Conservation (phyloP, 2,113 vertebrate genomes). For the Anthoscopus minutus region DNA sequence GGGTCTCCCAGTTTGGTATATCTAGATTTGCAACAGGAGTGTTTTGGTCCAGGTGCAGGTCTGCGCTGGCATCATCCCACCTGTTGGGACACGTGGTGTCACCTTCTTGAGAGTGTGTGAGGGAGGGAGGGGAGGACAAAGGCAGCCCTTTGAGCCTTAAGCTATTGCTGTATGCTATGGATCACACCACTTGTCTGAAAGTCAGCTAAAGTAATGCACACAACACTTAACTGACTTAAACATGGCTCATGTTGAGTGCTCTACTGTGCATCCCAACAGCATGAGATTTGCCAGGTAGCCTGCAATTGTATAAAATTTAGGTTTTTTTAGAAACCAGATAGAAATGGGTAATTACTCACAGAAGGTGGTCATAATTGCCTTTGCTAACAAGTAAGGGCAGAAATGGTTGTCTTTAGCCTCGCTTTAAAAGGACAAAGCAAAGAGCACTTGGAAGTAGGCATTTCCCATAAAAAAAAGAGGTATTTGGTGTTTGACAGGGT, state of each 20-base stretch:
- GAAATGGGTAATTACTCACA: slow-evolving; percentile 37
- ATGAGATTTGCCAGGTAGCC: neutral
- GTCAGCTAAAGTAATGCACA: neutral
- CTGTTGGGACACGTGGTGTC: neutral
- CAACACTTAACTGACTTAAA: neutral
- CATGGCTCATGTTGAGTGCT: neutral
- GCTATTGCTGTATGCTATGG: accelerated
- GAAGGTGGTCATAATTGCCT: slow-evolving; percentile 40
- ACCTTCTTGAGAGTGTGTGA: accelerated
- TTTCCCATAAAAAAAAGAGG: slow-evolving; percentile 30
- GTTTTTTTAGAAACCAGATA: neutral
- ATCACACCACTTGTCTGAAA: neutral
- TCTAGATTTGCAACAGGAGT: neutral
- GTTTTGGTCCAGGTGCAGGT: neutral
- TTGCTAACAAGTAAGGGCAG: slow-evolving; percentile 34
- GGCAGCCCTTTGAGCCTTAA: neutral
- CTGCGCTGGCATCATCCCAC: accelerated
- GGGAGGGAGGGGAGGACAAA: neutral
- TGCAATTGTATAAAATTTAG: neutral
- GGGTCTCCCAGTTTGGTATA: neutral
- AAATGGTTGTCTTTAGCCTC: slow-evolving; percentile 12
- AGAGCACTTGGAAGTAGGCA: slow-evolving; percentile 9
- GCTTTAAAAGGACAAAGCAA: slow-evolving; percentile 36
- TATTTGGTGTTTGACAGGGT: slow-evolving; percentile 42
- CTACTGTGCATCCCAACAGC: neutral